Evolutionary conservation across 2,113 vertebrate species (phyloP).

Genomic region (Callopanchax toddi): DNA sequence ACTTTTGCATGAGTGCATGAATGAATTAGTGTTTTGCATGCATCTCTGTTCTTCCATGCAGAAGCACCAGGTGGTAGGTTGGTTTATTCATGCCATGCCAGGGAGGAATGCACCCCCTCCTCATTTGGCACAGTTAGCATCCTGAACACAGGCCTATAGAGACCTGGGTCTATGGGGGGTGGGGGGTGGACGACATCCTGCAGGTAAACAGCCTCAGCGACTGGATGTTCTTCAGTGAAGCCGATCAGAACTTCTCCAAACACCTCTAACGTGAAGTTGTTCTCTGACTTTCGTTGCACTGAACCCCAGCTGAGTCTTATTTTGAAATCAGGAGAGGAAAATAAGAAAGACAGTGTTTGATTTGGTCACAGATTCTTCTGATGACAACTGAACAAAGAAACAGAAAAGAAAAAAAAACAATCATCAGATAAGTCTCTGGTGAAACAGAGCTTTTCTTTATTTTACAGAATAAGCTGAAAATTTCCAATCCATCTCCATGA

Average conservation of each 20-base stretch:
- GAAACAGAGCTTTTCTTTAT: conserved; percentile 64
- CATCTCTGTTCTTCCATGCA: conserved; percentile 30
- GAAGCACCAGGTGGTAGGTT: conserved; percentile 62
- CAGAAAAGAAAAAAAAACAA: conserved; percentile 6
- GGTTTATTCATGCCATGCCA: conserved; percentile 71
- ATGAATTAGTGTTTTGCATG: conserved; percentile 36
- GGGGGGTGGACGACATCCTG: conserved; percentile 52
- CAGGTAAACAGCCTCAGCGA: conserved; percentile 46
- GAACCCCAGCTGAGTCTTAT: background rate
- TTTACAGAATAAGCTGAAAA: conserved; percentile 55
- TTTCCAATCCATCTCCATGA: conserved; percentile 64
- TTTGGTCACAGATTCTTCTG: too few species aligned
- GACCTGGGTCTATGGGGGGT: conserved; percentile 52
- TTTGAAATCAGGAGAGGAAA: background rate
- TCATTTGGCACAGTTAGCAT: conserved; percentile 71
- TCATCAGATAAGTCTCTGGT: conserved; percentile 27
- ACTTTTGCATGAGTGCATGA: conserved; percentile 30
- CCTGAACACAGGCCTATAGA: conserved; percentile 62
- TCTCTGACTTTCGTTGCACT: conserved; percentile 1
- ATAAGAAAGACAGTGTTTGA: background rate
- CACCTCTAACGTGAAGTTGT: background rate
- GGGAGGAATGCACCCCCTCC: conserved; percentile 66
- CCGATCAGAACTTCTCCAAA: conserved; percentile 27
- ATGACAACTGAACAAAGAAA: conserved; percentile 2
- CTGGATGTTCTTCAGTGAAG: conserved; percentile 56